These are phyloP conservation scores for Didymodactylos carnosus DNA, from an alignment of 2,888 invertebrate genomes.

Conservation along the genomic window DNA sequence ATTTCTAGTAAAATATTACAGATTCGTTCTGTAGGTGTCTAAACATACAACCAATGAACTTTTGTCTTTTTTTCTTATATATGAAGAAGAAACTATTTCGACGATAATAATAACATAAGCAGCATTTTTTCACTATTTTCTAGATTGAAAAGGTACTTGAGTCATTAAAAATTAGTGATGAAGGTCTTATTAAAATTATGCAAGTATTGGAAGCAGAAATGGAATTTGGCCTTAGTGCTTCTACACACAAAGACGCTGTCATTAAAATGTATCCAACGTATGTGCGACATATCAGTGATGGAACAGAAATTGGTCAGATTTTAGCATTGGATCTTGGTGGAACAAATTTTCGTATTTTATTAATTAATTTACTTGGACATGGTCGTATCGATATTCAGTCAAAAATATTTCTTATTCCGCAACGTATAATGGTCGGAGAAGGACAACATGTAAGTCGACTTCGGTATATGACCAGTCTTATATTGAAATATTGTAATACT, in stretches of 20 bases:
- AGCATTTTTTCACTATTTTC: background rate
- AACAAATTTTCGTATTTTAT: conserved; percentile 17
- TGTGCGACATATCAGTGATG: conserved; percentile 9
- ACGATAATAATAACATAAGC: background rate
- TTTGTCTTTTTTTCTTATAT: too few species aligned
- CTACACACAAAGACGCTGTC: conserved; percentile 53
- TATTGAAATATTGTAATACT: too few species aligned
- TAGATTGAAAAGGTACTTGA: conserved; percentile 6
- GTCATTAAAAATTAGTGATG: conserved; percentile 6
- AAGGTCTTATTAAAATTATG: conserved; percentile 5
- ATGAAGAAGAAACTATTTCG: too few species aligned
- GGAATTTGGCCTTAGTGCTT: conserved; percentile 53
- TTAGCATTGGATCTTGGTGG: conserved; percentile 18
- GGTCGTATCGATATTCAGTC: conserved; percentile 1
- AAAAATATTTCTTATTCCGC: conserved; percentile 13
- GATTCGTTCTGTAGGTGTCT: too few species aligned
- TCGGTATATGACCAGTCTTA: too few species aligned
- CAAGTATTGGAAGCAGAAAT: conserved; percentile 1
- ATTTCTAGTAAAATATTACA: too few species aligned
- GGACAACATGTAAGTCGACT: conserved; percentile 21
- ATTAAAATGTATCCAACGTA: conserved; percentile 35
- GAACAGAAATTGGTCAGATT: conserved; percentile 16
- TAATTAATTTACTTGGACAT: conserved; percentile 12
- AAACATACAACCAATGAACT: too few species aligned
- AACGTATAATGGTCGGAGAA: conserved; percentile 11